Percentiles rank a stretch among this genome's conserved stretches.
Conservation (phyloP, 2,113 vertebrate genomes). For the Mustelus asterias region DNA sequence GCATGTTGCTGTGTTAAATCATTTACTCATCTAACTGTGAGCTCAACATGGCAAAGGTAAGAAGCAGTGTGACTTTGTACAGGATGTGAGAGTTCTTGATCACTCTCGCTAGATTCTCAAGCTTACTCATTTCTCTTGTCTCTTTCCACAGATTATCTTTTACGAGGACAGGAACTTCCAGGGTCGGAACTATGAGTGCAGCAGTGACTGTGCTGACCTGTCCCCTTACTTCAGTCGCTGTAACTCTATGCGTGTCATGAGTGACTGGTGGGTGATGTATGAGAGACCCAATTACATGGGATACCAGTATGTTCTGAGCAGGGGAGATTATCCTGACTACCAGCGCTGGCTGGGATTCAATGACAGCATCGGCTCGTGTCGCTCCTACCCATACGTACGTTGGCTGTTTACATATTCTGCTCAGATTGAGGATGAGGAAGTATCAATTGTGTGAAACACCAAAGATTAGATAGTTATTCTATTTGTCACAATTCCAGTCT, state of each 20-base stretch:
- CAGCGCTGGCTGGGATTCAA: conserved; percentile 42
- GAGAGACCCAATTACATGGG: conserved; percentile 49
- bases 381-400: conserved; percentile 38
- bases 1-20: not conserved
- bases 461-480: too few relatives aligned
- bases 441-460: too few relatives aligned
- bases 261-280: conserved; percentile 52
- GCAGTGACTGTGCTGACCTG: conserved; percentile 38
- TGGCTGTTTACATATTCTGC: not conserved
- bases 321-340: conserved; percentile 41
- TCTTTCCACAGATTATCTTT: conserved; percentile 39
- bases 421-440: too few relatives aligned
- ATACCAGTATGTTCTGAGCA: conserved; percentile 40
- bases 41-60: conserved; percentile 27
- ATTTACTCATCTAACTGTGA: not conserved
- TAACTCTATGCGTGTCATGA: conserved; percentile 40
- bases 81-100: not conserved
- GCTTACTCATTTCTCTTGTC: not conserved
- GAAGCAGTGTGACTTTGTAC: not conserved
- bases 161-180: conserved; percentile 41
- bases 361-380: conserved; percentile 39
- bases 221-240: conserved; percentile 39
- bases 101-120: not conserved
- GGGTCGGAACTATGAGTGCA: conserved; percentile 40
- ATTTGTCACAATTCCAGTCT: too few relatives aligned